phyloP scores from a whole-genome alignment of 2,113 vertebrate species.

The Etia nguti region DNA sequence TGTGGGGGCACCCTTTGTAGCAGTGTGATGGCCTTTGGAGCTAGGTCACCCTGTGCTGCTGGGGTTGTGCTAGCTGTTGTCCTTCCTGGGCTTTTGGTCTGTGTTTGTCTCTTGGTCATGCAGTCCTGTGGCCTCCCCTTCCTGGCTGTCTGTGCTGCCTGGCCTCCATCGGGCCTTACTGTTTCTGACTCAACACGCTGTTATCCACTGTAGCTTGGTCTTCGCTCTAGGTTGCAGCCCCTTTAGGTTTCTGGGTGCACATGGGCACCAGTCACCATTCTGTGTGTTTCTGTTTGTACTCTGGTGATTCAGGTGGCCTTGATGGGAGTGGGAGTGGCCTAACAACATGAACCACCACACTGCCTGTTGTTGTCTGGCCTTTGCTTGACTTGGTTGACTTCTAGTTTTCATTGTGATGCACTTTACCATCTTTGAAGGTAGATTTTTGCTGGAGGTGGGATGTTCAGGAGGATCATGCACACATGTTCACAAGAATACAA shows the following conservation, averaged over 20 bases:
- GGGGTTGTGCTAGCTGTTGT: too few relatives aligned
- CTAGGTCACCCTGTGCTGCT: too few relatives aligned
- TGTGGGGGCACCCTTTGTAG: too few relatives aligned
- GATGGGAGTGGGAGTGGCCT: neutral
- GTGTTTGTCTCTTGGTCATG: too few relatives aligned
- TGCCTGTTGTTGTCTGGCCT: neutral
- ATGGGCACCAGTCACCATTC: neutral
- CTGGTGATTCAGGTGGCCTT: neutral
- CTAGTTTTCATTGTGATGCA: neutral
- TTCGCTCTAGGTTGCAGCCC: too few relatives aligned
- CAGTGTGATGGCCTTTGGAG: too few relatives aligned
- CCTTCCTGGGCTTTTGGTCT: too few relatives aligned
- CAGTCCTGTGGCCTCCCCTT: too few relatives aligned
- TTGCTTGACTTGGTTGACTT: neutral
- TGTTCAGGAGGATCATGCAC: neutral
- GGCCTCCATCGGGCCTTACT: too few relatives aligned
- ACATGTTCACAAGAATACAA: neutral
- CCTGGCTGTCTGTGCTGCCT: too few relatives aligned
- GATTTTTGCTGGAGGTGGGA: neutral
- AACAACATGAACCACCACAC: neutral
- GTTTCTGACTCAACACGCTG: too few relatives aligned
- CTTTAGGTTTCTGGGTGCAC: neutral
- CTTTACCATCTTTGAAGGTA: accelerated
- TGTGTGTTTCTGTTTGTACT: neutral
- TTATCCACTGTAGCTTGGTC: too few relatives aligned